Percentiles rank a stretch among this genome's conserved stretches.
These are phyloP conservation scores for Electrona antarctica DNA, from an alignment of 2,113 vertebrate genomes.

Conservation along the genomic window DNA sequence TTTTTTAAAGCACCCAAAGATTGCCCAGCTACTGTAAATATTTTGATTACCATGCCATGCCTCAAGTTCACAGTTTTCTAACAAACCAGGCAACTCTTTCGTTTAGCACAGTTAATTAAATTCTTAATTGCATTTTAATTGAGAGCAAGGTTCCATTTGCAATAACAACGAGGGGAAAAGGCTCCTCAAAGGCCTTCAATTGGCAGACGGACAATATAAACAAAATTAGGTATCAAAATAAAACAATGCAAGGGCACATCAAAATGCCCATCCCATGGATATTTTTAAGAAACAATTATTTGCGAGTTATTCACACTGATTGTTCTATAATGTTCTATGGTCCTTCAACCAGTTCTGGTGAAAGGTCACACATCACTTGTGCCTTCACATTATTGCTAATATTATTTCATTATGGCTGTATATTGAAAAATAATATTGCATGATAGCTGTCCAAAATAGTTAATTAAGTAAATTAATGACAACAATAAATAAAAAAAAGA, in stretches of 20 bases:
- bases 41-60: conserved; percentile 40
- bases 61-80: conserved; percentile 27
- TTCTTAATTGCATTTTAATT: conserved; percentile 61
- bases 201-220: conserved; percentile 41
- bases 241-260: conserved; percentile 1
- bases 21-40: conserved; percentile 10
- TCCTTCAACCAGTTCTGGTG: conserved; percentile 59
- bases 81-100: conserved; percentile 37
- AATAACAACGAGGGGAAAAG: conserved; percentile 31
- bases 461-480: conserved; percentile 69
- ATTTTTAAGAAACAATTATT: conserved; percentile 12
- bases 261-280: background rate
- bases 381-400: conserved; percentile 73
- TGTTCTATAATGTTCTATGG: conserved; percentile 44
- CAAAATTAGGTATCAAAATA: conserved; percentile 7
- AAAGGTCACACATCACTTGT: conserved; percentile 68
- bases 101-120: conserved; percentile 29
- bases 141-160: conserved; percentile 58
- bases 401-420: conserved; percentile 72
- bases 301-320: conserved; percentile 23
- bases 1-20: background rate
- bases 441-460: no score
- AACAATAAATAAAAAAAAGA: conserved; percentile 60
- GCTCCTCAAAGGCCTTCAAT: conserved; percentile 30
- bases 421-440: conserved; percentile 69